Evolutionary conservation across 2,888 invertebrate species (phyloP).

Genomic region (Ophion ventricosus): DNA sequence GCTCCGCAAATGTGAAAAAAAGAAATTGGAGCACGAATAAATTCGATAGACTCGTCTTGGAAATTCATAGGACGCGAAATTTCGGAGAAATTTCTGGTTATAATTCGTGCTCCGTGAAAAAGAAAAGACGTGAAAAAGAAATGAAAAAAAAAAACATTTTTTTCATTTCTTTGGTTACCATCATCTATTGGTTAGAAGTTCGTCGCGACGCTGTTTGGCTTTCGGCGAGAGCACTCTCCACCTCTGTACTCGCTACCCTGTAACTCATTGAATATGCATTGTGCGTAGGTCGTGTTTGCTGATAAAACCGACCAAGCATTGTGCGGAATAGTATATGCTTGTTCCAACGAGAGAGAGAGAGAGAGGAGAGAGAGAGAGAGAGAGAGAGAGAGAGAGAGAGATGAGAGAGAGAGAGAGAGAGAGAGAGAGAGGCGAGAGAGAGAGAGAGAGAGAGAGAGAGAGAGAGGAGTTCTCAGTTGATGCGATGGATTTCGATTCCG

Average conservation of each 20-base stretch:
- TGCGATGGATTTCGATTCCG: slow-evolving; percentile 51
- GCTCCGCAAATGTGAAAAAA: neutral
- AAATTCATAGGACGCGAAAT: neutral
- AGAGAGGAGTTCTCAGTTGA: slow-evolving; percentile 28
- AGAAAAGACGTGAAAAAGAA: too few relatives aligned
- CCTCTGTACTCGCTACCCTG: slow-evolving; percentile 59
- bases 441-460: slow-evolving; percentile 11
- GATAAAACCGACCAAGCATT: slow-evolving; percentile 63
- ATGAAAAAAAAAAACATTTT: too few relatives aligned
- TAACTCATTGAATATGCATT: slow-evolving; percentile 63
- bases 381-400: slow-evolving; percentile 6
- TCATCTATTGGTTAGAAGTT: slow-evolving; percentile 2
- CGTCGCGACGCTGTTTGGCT: slow-evolving; percentile 7
- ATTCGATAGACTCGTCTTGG: neutral
- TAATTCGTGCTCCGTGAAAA: neutral
- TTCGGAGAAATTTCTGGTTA: neutral
- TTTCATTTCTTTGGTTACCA: neutral
- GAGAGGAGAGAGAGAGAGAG: neutral
- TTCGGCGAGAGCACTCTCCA: slow-evolving; percentile 19
- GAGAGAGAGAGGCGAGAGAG: slow-evolving; percentile 1
- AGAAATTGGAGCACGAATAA: neutral
- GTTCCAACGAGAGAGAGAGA: slow-evolving; percentile 17
- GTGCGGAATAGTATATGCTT: slow-evolving; percentile 50
- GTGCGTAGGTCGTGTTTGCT: slow-evolving; percentile 64
- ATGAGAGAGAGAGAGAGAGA: slow-evolving; percentile 1